A percentile compares a stretch with the other conserved stretches of the same genome.
These are phyloP conservation scores for Idaea aversata DNA, from an alignment of 2,888 invertebrate genomes.

Conservation along the genomic window DNA sequence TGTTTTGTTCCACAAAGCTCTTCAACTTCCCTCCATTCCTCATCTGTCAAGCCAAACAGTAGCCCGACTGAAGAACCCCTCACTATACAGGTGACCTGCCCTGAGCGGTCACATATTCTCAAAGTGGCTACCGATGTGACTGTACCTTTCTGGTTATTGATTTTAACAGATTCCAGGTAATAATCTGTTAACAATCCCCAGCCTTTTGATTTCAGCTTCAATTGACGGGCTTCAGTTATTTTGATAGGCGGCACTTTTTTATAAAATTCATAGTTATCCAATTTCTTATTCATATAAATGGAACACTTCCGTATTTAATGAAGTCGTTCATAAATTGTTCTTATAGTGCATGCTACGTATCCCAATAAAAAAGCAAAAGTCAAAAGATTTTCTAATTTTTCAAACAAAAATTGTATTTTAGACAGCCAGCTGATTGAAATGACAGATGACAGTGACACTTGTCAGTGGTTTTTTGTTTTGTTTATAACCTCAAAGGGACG, in stretches of 20 bases:
- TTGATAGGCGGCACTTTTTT: conserved; percentile 49
- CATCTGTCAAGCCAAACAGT: conserved; percentile 55
- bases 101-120: conserved; percentile 59
- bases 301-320: not conserved
- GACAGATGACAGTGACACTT: not conserved
- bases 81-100: conserved; percentile 60
- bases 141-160: conserved; percentile 46
- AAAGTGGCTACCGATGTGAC: conserved; percentile 55
- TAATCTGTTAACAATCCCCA: conserved; percentile 69
- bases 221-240: conserved; percentile 52
- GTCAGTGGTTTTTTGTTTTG: not conserved
- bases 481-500: too few relatives aligned
- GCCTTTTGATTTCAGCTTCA: conserved; percentile 49
- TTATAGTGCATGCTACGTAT: too few relatives aligned
- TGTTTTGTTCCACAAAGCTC: conserved; percentile 47
- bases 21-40: conserved; percentile 66
- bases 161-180: conserved; percentile 69
- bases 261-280: conserved; percentile 35
- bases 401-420: too few relatives aligned
- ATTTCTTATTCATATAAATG: conserved; percentile 34
- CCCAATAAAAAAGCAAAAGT: too few relatives aligned
- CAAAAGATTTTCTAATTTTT: too few relatives aligned
- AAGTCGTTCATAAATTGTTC: too few relatives aligned
- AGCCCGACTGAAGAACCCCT: conserved; percentile 55
- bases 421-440: too few relatives aligned